phyloP scores from a whole-genome alignment of 2,113 vertebrate species.

The Eira barbara region DNA sequence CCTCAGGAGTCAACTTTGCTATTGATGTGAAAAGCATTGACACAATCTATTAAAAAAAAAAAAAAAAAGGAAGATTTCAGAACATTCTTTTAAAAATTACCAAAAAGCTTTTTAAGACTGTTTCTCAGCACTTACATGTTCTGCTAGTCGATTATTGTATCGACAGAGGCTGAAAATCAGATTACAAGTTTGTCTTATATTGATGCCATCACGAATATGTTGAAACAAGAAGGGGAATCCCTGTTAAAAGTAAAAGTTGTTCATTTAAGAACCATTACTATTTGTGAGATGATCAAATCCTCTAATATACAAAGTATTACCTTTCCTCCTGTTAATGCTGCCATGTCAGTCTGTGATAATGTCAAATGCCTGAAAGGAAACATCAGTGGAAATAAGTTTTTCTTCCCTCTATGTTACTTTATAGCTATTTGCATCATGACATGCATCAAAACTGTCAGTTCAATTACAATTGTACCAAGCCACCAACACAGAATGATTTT shows the following conservation, averaged over 20 bases:
- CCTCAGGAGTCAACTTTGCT: constrained; percentile 98
- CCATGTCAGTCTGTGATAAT: constrained; percentile 99
- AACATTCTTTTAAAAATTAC: constrained; percentile 49
- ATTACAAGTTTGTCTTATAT: constrained; percentile 99
- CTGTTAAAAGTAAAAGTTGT: constrained; percentile 77
- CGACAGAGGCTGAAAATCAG: constrained; percentile 99
- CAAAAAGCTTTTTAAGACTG: not conserved
- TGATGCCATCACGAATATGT: constrained; percentile 99
- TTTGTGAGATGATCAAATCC: constrained; percentile 11
- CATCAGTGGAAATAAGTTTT: constrained; percentile 61
- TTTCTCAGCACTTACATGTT: constrained; percentile 89
- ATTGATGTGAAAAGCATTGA: constrained; percentile 99
- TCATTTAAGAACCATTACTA: constrained; percentile 5
- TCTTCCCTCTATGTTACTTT: constrained; percentile 39
- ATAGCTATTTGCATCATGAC: constrained; percentile 24
- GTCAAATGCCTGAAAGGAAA: constrained; percentile 92
- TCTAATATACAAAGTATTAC: constrained; percentile 75
- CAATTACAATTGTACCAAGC: not conserved
- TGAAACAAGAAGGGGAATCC: constrained; percentile 99
- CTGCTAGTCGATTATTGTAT: constrained; percentile 98
- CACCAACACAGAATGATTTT: not conserved
- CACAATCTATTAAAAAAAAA: constrained; percentile 91
- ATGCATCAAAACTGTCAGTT: constrained; percentile 3
- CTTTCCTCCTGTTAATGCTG: constrained; percentile 97
- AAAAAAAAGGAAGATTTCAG: constrained; percentile 75